Evolutionary conservation across 1,140 invertebrate genomes (phyloP), one percentile per base, ranked within the genome.

Genomic region (Carposina sasakii): DNA sequence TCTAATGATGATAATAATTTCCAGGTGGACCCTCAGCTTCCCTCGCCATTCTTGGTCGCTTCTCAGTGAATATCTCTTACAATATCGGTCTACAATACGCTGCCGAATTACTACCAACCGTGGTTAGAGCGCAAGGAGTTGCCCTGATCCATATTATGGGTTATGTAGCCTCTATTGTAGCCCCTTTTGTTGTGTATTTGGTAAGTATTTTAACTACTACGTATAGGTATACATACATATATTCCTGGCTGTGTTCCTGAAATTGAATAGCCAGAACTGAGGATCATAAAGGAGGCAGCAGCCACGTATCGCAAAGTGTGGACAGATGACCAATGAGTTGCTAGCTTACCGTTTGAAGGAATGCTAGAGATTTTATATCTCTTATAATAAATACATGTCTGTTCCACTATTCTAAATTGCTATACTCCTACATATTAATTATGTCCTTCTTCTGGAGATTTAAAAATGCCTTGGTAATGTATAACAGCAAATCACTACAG

Each of bases 51-150:
- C 75, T 92, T 12, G 94, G 94, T 1, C 83, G 95, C 20, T 94
- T 96, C 56, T 91, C 91, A 51, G 91, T 96, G 12, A 96, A 95
- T 58, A 94, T 95, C 22, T 93, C 93, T 0, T 96, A 95, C 72
- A 96, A 96, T 70, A 96, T 96, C 43, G 94, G 94, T 0, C 87
- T 96, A 0, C 94, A 96, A 63, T 96, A 95, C 81, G 93, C 93
- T 0, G 93, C 94, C 1, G 94, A 96, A 74, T 76, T 96, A 0
- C 71, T 96, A 15, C 94, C 94, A 2, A 96, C 94, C 0, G 94
- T 94, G 3, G 92, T 96, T 1, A 71, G 94, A 36, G 93, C 93
- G 0, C 93, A 95, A 76, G 93, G 93, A 0, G 91, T 95, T 0
- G 90, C 93, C 20, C 77, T 94, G 0, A 93, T 94, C 42, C 93